Percentiles rank a stretch among this genome's conserved stretches.
phyloP scores from a whole-genome alignment of 2,797 vertebrate species.

The Platalea minor region DNA sequence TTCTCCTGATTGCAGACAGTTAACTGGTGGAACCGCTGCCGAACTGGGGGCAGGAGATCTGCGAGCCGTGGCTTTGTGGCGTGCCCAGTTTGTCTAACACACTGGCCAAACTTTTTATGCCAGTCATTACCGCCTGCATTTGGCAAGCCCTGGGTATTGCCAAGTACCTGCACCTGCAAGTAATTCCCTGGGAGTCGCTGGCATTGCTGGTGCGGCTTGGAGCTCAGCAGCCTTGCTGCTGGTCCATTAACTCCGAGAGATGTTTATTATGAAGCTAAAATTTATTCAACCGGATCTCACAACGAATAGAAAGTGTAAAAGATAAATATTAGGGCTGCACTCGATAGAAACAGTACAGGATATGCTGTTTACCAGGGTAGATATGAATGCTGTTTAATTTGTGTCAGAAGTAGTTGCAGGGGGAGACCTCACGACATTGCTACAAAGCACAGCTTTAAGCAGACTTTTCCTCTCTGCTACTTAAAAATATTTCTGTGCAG shows the following conservation, averaged over 20 bases:
- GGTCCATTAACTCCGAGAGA: slow-evolving; percentile 14
- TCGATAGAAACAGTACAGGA: not conserved
- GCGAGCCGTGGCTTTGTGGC: rapidly evolving
- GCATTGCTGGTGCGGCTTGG: not conserved
- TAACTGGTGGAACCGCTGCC: not conserved
- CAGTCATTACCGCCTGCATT: not conserved
- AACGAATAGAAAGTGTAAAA: not conserved
- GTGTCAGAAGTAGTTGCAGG: not conserved
- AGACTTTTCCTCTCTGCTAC: not conserved
- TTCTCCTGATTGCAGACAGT: not conserved
- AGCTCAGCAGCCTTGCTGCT: slow-evolving; percentile 17
- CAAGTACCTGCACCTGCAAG: slow-evolving; percentile 50
- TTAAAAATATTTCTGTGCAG: not conserved
- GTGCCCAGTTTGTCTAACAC: not conserved
- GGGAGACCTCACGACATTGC: not conserved
- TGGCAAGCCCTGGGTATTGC: not conserved
- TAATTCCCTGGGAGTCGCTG: not conserved
- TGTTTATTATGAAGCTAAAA: slow-evolving; percentile 29
- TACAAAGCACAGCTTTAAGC: not conserved
- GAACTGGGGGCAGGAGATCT: not conserved
- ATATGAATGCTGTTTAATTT: not conserved
- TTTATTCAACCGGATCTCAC: not conserved
- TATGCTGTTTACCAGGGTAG: not conserved
- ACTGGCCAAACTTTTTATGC: not conserved
- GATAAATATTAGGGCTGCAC: slow-evolving; percentile 1